phyloP scores from a whole-genome alignment of 2,113 vertebrate species.

The Chlamydotis undulata region DNA sequence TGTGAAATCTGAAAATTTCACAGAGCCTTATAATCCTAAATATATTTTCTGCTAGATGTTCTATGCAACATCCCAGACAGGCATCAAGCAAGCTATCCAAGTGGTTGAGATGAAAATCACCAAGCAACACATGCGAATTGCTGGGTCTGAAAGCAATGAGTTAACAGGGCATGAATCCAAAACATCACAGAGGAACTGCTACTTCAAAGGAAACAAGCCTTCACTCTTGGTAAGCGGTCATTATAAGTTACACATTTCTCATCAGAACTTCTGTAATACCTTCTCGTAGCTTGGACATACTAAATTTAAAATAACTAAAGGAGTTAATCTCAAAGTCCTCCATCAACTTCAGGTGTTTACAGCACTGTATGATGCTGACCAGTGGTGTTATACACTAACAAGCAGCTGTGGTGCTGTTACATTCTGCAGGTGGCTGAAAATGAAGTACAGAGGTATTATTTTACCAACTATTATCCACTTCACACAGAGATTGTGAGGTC shows the following conservation, averaged over 20 bases:
- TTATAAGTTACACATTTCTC: background rate
- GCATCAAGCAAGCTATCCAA: background rate
- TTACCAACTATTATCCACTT: background rate
- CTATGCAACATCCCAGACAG: background rate
- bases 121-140: accelerated
- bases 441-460: background rate
- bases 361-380: background rate
- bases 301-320: background rate
- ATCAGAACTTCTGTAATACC: background rate
- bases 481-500: background rate
- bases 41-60: background rate
- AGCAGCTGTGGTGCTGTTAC: background rate
- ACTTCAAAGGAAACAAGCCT: background rate
- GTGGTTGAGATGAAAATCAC: background rate
- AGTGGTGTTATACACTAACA: background rate
- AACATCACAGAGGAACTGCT: background rate
- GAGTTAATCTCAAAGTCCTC: background rate
- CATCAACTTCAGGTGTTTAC: background rate
- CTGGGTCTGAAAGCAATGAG: background rate
- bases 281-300: accelerated
- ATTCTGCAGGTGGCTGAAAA: slow-evolving; percentile 5
- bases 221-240: background rate
- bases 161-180: background rate
- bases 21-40: background rate
- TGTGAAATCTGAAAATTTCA: background rate